Conservation (phyloP, 2,888 invertebrate genomes). For the Folsomia candida region DNA sequence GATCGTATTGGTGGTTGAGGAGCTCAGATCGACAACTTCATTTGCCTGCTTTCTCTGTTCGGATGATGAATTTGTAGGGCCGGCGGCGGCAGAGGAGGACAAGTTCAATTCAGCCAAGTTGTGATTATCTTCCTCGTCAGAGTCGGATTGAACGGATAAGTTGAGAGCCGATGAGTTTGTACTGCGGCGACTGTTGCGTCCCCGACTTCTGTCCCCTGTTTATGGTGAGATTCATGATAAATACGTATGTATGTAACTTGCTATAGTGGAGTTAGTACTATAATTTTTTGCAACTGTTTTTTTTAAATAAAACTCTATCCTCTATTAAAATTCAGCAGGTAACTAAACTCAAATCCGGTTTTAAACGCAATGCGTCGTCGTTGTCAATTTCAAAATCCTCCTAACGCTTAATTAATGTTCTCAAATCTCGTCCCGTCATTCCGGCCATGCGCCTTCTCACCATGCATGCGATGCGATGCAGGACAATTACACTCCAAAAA, state of each 20-base stretch:
- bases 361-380: not conserved
- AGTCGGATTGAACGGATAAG: conserved; percentile 11
- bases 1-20: not conserved
- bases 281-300: too few species aligned
- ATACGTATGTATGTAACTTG: too few species aligned
- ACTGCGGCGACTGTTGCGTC: conserved; percentile 10
- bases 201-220: conserved; percentile 27
- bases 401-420: too few species aligned
- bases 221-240: not conserved
- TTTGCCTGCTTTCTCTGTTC: not conserved
- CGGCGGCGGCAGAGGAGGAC: not conserved
- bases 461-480: not conserved
- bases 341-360: not conserved
- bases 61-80: not conserved
- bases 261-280: too few species aligned
- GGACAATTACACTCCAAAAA: not conserved
- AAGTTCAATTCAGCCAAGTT: not conserved
- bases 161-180: conserved; percentile 16
- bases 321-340: not conserved
- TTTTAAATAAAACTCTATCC: too few species aligned
- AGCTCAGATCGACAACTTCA: conserved; percentile 6
- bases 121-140: conserved; percentile 3
- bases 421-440: too few species aligned
- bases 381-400: not conserved
- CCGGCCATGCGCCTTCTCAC: not conserved